Percentiles rank a stretch among this genome's conserved stretches.
Conservation (phyloP, 92 coral and sea anemone genomes). For the Umimayanthus chanpuru region DNA sequence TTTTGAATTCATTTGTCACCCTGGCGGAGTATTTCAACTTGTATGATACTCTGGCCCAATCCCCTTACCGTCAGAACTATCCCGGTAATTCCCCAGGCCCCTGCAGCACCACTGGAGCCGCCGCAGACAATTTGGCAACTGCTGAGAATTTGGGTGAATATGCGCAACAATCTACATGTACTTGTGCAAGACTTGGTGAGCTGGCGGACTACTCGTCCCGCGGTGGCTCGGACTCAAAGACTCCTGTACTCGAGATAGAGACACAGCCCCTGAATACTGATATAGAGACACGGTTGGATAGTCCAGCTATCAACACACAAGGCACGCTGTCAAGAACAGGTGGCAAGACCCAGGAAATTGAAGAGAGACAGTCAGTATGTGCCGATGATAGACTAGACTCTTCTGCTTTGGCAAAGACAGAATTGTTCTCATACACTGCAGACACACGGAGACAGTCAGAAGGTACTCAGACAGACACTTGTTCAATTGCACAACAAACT, state of each 20-base stretch:
- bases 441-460: neutral
- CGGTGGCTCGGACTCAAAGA: neutral
- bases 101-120: neutral
- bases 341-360: neutral
- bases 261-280: neutral
- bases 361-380: neutral
- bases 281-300: neutral
- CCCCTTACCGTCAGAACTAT: constrained; percentile 74
- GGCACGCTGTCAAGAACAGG: neutral
- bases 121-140: neutral
- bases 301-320: neutral
- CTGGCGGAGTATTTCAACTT: constrained; percentile 64
- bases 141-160: neutral
- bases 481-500: neutral
- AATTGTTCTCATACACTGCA: neutral
- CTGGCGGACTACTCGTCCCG: constrained; percentile 17
- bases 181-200: constrained; percentile 42
- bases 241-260: neutral
- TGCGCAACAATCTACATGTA: constrained; percentile 6
- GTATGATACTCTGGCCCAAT: constrained; percentile 67
- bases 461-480: neutral
- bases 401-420: neutral
- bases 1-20: constrained; percentile 79
- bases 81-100: constrained; percentile 31
- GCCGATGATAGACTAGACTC: neutral